These are phyloP conservation scores for Reticulitermes lucifugus DNA, from an alignment of 2,888 invertebrate species.

Conservation along the genomic window DNA sequence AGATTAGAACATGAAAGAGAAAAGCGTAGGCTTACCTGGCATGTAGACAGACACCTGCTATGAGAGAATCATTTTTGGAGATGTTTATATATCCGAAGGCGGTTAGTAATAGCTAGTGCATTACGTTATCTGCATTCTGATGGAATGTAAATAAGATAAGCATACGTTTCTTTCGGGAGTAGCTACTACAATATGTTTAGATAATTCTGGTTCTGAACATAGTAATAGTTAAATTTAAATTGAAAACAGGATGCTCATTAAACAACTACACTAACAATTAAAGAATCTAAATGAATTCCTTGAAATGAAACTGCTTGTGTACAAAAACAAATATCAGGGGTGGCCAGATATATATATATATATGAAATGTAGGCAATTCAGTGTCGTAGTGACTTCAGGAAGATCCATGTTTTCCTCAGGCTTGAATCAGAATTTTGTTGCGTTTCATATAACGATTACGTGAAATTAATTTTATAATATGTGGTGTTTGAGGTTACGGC, in stretches of 20 bases:
- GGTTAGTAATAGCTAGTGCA: neutral
- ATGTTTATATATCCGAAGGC: neutral
- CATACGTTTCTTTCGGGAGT: neutral
- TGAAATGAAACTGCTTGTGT: neutral
- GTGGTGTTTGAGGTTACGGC: too few species aligned
- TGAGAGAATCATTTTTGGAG: too few species aligned
- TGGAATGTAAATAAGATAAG: neutral
- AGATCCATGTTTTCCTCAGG: too few species aligned
- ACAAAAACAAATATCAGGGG: neutral
- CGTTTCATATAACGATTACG: too few species aligned
- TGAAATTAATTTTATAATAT: too few species aligned
- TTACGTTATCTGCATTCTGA: neutral
- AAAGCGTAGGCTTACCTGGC: neutral
- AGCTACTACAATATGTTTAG: neutral
- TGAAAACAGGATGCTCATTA: neutral
- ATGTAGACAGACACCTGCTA: too few species aligned
- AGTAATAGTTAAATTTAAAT: neutral
- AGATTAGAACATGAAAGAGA: neutral
- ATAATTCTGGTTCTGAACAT: neutral
- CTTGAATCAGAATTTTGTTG: too few species aligned
- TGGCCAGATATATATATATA: neutral
- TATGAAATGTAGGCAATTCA: too few species aligned
- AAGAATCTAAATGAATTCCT: neutral
- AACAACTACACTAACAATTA: neutral
- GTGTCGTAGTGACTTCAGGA: too few species aligned